These are phyloP conservation scores for Machimus rusticus DNA, from an alignment of 2,888 invertebrate species.

Conservation along the genomic window DNA sequence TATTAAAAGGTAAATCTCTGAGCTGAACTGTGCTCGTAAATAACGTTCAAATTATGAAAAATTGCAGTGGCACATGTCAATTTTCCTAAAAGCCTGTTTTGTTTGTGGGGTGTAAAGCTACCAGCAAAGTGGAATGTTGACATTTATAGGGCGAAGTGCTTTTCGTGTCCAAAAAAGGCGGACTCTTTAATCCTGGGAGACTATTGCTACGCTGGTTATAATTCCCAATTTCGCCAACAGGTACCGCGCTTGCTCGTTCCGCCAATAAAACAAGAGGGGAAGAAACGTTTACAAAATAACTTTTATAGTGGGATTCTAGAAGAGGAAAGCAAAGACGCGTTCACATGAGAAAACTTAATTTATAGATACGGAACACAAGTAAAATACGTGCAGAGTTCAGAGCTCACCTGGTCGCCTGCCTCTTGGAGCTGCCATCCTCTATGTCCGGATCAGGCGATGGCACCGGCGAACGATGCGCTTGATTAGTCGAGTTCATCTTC, in stretches of 20 bases:
- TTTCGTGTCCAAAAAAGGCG: not conserved
- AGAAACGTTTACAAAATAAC: not conserved
- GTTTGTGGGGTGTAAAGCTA: not conserved
- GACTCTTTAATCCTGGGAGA: not conserved
- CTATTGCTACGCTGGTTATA: not conserved
- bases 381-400: not conserved
- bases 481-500: slow-evolving; percentile 45
- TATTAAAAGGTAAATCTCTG: not conserved
- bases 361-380: not conserved
- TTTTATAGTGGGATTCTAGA: not conserved
- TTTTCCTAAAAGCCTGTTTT: not conserved
- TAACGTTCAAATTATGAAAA: not conserved
- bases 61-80: not conserved
- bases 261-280: not conserved
- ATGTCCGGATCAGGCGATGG: slow-evolving; percentile 68
- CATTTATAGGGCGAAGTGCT: not conserved
- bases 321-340: not conserved
- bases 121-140: not conserved
- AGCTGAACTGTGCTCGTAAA: not conserved
- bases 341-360: not conserved
- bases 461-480: slow-evolving; percentile 53
- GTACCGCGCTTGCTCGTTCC: not conserved
- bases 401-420: slow-evolving; percentile 72
- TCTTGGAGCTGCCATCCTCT: slow-evolving; percentile 78
- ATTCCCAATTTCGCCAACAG: not conserved